A percentile compares a stretch with the other conserved stretches of the same genome.
Conservation (phyloP, 2,113 vertebrate species). For the Dascyllus trimaculatus region DNA sequence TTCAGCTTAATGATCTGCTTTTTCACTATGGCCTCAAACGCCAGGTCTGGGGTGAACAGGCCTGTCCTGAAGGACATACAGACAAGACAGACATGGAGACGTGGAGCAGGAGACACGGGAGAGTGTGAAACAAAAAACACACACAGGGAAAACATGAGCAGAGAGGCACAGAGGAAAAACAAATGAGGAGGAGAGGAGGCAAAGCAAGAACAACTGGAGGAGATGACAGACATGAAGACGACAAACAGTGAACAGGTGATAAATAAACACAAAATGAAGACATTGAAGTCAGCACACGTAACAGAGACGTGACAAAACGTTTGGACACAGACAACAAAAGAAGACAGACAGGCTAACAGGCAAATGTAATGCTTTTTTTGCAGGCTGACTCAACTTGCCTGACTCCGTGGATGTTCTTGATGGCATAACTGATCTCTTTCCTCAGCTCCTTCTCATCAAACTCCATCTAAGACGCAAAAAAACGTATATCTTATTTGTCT, state of each 20-base stretch:
- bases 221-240: background rate
- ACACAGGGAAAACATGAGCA: background rate
- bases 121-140: slow-evolving; percentile 28
- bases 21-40: slow-evolving; percentile 99
- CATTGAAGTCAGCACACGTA: background rate
- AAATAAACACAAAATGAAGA: slow-evolving; percentile 13
- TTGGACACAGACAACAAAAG: background rate
- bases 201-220: background rate
- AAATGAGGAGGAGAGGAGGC: slow-evolving; percentile 1
- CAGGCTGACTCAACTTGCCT: slow-evolving; percentile 87
- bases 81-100: slow-evolving; percentile 69
- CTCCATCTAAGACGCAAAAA: slow-evolving; percentile 89
- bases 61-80: slow-evolving; percentile 90
- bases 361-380: background rate
- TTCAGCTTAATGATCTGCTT: slow-evolving; percentile 99
- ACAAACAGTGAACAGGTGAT: background rate
- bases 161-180: slow-evolving; percentile 16
- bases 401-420: slow-evolving; percentile 98
- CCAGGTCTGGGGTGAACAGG: slow-evolving; percentile 98
- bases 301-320: slow-evolving; percentile 18
- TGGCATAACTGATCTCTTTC: slow-evolving; percentile 97
- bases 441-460: slow-evolving; percentile 97
- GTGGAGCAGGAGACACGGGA: slow-evolving; percentile 39
- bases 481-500: background rate
- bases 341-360: slow-evolving; percentile 23